phyloP scores from a whole-genome alignment of 37 sponge, comb jelly and placozoan genomes.

The Halisarca cf. caerulea region DNA sequence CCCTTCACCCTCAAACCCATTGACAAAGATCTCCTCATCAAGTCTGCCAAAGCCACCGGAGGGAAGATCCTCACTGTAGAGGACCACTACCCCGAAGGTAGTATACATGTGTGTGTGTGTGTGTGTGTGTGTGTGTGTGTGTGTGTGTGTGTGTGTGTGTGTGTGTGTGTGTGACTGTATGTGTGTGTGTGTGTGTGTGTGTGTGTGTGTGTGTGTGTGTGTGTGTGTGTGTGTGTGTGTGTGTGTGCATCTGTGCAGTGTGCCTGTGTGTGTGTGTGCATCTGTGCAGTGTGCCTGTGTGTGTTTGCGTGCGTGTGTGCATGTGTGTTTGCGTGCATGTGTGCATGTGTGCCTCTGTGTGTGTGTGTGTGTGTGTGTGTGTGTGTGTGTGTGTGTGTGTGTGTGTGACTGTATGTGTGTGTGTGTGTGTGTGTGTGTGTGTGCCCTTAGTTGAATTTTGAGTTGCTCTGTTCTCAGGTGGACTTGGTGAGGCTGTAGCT shows the following conservation, averaged over 20 bases:
- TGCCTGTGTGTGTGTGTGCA: too few relatives aligned
- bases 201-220: too few relatives aligned
- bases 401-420: too few relatives aligned
- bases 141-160: too few relatives aligned
- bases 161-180: not conserved
- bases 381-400: too few relatives aligned
- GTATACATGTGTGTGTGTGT: too few relatives aligned
- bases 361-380: too few relatives aligned
- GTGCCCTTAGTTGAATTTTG: not conserved
- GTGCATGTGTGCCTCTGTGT: not conserved
- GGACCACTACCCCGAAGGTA: conserved; percentile 96
- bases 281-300: too few relatives aligned
- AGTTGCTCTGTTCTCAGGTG: conserved; percentile 63
- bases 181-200: not conserved
- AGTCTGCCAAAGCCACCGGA: conserved; percentile 76
- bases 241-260: too few relatives aligned
- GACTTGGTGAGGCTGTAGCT: conserved; percentile 97
- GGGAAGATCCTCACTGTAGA: conserved; percentile 93
- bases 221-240: conserved; percentile 11
- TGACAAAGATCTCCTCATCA: conserved; percentile 79
- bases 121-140: too few relatives aligned
- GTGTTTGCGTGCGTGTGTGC: not conserved
- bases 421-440: not conserved
- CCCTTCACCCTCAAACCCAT: conserved; percentile 96
- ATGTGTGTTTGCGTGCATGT: too few relatives aligned